Percentiles rank a stretch among this genome's conserved stretches.
Evolutionary conservation across 2,888 invertebrate species (phyloP).

Genomic region (Drosophila atripex): DNA sequence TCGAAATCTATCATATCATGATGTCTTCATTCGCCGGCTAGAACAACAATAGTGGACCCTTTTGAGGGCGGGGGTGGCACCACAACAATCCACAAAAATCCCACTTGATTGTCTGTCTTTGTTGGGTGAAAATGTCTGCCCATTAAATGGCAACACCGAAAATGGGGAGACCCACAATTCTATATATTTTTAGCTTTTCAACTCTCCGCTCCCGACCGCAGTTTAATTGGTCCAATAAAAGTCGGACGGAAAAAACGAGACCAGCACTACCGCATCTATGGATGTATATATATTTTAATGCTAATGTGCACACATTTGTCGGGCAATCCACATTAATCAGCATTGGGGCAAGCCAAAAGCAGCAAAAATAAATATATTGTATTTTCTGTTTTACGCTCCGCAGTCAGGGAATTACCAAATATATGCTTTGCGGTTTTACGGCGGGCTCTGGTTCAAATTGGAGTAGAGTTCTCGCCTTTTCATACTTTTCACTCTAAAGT

Average conservation of each 20-base stretch:
- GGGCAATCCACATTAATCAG: conserved; percentile 71
- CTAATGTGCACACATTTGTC: conserved; percentile 75
- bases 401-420: conserved; percentile 56
- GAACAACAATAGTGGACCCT: conserved; percentile 37
- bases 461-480: conserved; percentile 6
- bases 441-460: conserved; percentile 8
- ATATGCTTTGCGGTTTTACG: conserved; percentile 56
- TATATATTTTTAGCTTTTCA: conserved; percentile 30
- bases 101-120: conserved; percentile 46
- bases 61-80: neutral
- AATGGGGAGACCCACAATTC: conserved; percentile 15
- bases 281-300: conserved; percentile 59
- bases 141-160: conserved; percentile 68
- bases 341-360: conserved; percentile 49
- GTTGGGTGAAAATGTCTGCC: conserved; percentile 71
- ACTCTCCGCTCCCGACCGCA: conserved; percentile 52
- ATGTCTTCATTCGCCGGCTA: conserved; percentile 29
- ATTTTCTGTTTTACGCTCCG: conserved; percentile 31
- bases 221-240: conserved; percentile 76
- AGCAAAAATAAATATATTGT: conserved; percentile 28
- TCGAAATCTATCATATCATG: conserved; percentile 34
- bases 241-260: conserved; percentile 39
- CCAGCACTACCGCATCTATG: conserved; percentile 1
- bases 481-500: conserved; percentile 4
- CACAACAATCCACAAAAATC: neutral